Base-by-base conservation (phyloP, 2,797 vertebrate genomes). In the Ibycter americanus region DNA sequence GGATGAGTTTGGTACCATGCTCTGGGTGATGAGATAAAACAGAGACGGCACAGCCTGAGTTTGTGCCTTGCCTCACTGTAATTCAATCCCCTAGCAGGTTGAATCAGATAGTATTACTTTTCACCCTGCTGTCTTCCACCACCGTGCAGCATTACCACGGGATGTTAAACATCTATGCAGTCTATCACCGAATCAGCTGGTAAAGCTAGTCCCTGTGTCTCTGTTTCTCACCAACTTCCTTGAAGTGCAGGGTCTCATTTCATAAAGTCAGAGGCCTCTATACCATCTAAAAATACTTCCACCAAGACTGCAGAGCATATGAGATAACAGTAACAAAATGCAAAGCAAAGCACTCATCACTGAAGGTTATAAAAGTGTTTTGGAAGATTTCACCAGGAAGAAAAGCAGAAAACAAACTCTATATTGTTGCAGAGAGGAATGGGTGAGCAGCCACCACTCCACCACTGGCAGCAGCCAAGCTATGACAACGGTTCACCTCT, bases 381-480 rank as follows among this genome's bases (percentile, higher is more conserved):
- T 76, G 73, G 66, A 94, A 90, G 58, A 58, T 94, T 70, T 12
- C 31, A 66, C 40, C 5, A 55, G 63, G 40, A 84, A 76, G 38
- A 90, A 76, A 82, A 83, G 83, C 58, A 87, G 58, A 62, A 92
- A 89, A 76, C 32, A 93, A 89, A 68, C 15, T 63, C 31, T 44
- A 18, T 49, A 49, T 55, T 88, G 19, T 42, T 68, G 29, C n/a
- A 77, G 51, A 22, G 11, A 90, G 22, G 42, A 71, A 47, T 0
- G 6, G 6, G 3, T 23, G 27, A 87, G 51, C 47, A 66, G 71
- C 32, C 89, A 70, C 36, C 83, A 68, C 68, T 62, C 67, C 23
- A 68, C 11, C 42, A 32, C 67, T 62, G 52, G 49, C 72, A 72
- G 88, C 77, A 80, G 90, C 26, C 63, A 63, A 52, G 34, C 55